Evolutionary conservation across 2,113 vertebrate genomes (phyloP).

Genomic region (Gracilinanus agilis): DNA sequence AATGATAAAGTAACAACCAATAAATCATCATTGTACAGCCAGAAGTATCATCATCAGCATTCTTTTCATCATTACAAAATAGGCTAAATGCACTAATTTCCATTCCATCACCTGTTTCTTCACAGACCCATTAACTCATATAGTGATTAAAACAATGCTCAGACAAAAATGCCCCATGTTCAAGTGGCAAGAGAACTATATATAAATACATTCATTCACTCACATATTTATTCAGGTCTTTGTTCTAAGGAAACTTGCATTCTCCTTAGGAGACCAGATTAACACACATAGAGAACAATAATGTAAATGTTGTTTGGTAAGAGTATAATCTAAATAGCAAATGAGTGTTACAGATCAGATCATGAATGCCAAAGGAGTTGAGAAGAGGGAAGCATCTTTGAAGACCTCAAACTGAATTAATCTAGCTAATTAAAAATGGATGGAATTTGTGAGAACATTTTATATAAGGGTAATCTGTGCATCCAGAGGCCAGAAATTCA

Average conservation of each 20-base stretch:
- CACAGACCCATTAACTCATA: not conserved
- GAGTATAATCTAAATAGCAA: not conserved
- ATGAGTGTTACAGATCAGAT: not conserved
- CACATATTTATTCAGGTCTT: not conserved
- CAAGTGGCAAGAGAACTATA: not conserved
- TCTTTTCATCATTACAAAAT: not conserved
- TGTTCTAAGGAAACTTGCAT: not conserved
- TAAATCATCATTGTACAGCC: not conserved
- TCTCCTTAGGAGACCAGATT: not conserved
- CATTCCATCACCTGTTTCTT: not conserved
- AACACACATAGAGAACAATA: not conserved
- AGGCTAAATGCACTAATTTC: not conserved
- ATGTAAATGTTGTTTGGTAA: not conserved
- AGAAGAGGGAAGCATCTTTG: not conserved
- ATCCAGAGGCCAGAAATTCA: not conserved
- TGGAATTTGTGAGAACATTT: not conserved
- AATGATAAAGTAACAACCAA: not conserved
- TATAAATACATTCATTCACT: not conserved
- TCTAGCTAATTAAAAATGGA: not conserved
- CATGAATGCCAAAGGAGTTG: not conserved
- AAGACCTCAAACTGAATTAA: not conserved
- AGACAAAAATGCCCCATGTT: not conserved
- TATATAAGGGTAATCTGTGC: not conserved
- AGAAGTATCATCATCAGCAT: not conserved
- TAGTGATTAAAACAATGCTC: not conserved